A percentile compares a stretch with the other conserved stretches of the same genome.
These are phyloP conservation scores for Thripadectes ignobilis DNA, from an alignment of 2,797 vertebrate genomes.

Conservation along the genomic window DNA sequence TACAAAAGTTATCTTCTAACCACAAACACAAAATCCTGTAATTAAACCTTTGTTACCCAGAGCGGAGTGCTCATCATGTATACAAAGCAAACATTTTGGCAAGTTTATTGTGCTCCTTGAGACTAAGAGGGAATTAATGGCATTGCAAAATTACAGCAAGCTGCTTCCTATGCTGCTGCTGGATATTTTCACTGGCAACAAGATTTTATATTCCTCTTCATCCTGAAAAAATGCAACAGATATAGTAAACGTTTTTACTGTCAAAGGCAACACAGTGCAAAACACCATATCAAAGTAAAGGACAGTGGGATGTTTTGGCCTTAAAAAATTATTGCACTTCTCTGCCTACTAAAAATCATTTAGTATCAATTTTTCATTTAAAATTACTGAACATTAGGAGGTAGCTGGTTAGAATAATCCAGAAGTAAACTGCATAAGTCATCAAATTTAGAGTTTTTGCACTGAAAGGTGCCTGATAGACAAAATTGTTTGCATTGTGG, in stretches of 20 bases:
- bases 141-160: slow-evolving; percentile 32
- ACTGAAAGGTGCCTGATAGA: not conserved
- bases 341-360: not conserved
- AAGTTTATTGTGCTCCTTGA: slow-evolving; percentile 29
- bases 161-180: not conserved
- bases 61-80: slow-evolving; percentile 3
- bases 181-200: slow-evolving; percentile 26
- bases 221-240: not conserved
- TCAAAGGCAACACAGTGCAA: not conserved
- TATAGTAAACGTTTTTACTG: not conserved
- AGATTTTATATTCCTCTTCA: not conserved
- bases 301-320: not conserved
- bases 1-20: not conserved
- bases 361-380: not conserved
- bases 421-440: not conserved
- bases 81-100: slow-evolving; percentile 45
- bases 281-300: not conserved
- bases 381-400: not conserved
- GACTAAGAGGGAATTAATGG: slow-evolving; percentile 41
- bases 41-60: slow-evolving; percentile 33
- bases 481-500: not conserved
- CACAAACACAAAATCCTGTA: slow-evolving; percentile 19
- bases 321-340: not conserved
- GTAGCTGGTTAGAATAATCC: not conserved
- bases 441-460: not conserved